Percentiles rank a stretch among this genome's conserved stretches.
Conservation (phyloP, 2,113 vertebrate species). For the Aspidoscelis tigris region DNA sequence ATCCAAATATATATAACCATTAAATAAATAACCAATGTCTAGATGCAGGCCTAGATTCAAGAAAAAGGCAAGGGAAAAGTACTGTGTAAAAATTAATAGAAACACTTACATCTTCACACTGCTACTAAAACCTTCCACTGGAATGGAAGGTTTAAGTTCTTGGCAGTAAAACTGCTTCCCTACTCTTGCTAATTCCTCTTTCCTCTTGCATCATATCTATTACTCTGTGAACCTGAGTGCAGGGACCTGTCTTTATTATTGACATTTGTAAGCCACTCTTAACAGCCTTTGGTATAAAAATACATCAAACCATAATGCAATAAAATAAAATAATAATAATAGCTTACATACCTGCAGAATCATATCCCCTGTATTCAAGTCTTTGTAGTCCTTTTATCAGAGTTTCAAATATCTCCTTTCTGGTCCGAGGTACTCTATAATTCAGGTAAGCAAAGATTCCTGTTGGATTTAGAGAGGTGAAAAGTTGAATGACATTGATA, state of each 20-base stretch:
- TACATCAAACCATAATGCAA: background rate
- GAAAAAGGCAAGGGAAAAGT: too few relatives aligned
- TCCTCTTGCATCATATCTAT: too few relatives aligned
- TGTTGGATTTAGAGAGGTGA: constrained; percentile 49
- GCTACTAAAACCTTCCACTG: background rate
- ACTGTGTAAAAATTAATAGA: background rate
- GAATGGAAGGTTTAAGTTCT: background rate
- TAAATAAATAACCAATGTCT: too few relatives aligned
- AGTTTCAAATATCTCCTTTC: constrained; percentile 92
- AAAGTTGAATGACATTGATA: background rate
- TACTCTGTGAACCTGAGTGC: too few relatives aligned
- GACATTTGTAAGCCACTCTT: too few relatives aligned
- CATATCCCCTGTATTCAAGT: constrained; percentile 96
- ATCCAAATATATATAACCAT: too few relatives aligned
- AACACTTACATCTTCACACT: background rate
- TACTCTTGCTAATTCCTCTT: too few relatives aligned
- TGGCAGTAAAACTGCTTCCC: too few relatives aligned
- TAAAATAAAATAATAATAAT: background rate
- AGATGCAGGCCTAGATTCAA: too few relatives aligned
- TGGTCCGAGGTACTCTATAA: constrained; percentile 90
- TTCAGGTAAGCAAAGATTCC: constrained; percentile 99
- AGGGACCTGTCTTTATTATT: too few relatives aligned
- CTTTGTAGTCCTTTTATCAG: constrained; percentile 93
- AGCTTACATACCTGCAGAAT: constrained; percentile 89
- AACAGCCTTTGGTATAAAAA: too few relatives aligned